Percentiles rank a stretch among this genome's conserved stretches.
phyloP scores from a whole-genome alignment of 2,888 invertebrate genomes.

The Ectemnius continuus region DNA sequence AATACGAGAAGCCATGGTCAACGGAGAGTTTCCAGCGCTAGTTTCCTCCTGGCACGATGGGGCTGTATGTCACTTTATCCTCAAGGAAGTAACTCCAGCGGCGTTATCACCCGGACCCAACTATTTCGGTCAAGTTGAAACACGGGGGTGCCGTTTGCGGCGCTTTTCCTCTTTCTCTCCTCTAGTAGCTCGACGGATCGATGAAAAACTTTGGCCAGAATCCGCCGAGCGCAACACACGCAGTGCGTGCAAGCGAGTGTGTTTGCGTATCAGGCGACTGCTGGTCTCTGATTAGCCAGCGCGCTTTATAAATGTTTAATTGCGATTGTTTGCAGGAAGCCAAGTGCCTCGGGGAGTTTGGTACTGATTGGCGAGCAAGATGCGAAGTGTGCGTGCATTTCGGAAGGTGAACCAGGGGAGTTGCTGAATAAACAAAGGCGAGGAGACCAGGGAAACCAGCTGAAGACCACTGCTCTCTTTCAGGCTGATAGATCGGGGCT shows the following conservation, averaged over 20 bases:
- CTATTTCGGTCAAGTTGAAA: slow-evolving; percentile 16
- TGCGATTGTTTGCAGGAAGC: too few relatives aligned
- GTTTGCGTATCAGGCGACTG: too few relatives aligned
- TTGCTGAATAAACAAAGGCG: too few relatives aligned
- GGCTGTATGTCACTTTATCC: slow-evolving; percentile 24
- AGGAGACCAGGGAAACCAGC: too few relatives aligned
- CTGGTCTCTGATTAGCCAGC: too few relatives aligned
- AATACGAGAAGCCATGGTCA: slow-evolving; percentile 12
- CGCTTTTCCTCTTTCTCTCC: background rate
- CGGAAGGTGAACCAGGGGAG: too few relatives aligned
- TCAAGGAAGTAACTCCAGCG: slow-evolving; percentile 1
- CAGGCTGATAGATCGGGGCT: slow-evolving; percentile 4
- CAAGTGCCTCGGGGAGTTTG: too few relatives aligned
- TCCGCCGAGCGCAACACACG: background rate
- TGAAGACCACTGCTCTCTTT: slow-evolving; percentile 12
- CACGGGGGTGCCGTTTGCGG: slow-evolving; percentile 9
- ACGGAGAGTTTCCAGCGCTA: background rate
- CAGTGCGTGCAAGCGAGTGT: too few relatives aligned
- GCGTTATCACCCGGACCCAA: background rate
- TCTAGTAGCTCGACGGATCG: slow-evolving; percentile 3
- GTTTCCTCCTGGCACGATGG: slow-evolving; percentile 23
- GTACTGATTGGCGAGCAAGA: too few relatives aligned
- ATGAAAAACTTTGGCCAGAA: slow-evolving; percentile 11
- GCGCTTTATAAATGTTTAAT: too few relatives aligned
- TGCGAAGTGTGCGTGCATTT: too few relatives aligned